A percentile compares a stretch with the other conserved stretches of the same genome.
These are phyloP conservation scores for Megalops cyprinoides DNA, from an alignment of 2,797 vertebrate species.

Conservation along the genomic window DNA sequence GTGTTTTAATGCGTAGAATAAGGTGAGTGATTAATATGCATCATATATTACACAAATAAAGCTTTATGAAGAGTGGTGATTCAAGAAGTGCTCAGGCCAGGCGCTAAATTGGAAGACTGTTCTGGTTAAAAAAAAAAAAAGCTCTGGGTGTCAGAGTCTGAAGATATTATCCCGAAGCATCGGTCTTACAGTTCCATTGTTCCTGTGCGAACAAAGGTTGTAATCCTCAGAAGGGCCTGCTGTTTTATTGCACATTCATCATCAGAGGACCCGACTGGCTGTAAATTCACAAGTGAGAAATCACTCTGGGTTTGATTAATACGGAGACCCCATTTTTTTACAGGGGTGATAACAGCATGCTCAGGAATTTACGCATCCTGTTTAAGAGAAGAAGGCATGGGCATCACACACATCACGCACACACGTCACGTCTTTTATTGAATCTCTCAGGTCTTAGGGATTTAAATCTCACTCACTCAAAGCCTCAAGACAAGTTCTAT, in stretches of 20 bases:
- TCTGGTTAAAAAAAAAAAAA: not conserved
- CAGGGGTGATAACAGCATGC: not conserved
- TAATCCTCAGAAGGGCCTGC: slow-evolving; percentile 12
- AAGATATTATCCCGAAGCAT: not conserved
- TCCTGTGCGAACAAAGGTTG: slow-evolving; percentile 2
- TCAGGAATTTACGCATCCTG: not conserved
- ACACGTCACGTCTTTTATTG: not conserved
- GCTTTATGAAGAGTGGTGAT: slow-evolving; percentile 10
- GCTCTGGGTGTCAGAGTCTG: not conserved
- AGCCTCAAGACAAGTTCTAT: not conserved
- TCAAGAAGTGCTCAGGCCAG: not conserved
- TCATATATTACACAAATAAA: not conserved
- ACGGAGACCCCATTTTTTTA: not conserved
- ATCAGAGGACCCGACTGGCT: not conserved
- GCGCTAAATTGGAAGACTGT: not conserved
- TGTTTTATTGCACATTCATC: slow-evolving; percentile 21
- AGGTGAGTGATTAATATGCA: not conserved
- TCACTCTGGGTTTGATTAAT: slow-evolving; percentile 26
- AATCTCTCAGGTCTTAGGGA: not conserved
- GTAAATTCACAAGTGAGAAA: slow-evolving; percentile 21
- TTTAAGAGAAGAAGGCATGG: not conserved
- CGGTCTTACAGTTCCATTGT: not conserved
- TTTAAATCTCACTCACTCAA: not conserved
- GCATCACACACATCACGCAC: no score
- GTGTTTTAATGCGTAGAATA: not conserved